These are phyloP conservation scores for Oncopeltus fasciatus DNA, from an alignment of 1,140 invertebrate genomes.

Conservation along the genomic window DNA sequence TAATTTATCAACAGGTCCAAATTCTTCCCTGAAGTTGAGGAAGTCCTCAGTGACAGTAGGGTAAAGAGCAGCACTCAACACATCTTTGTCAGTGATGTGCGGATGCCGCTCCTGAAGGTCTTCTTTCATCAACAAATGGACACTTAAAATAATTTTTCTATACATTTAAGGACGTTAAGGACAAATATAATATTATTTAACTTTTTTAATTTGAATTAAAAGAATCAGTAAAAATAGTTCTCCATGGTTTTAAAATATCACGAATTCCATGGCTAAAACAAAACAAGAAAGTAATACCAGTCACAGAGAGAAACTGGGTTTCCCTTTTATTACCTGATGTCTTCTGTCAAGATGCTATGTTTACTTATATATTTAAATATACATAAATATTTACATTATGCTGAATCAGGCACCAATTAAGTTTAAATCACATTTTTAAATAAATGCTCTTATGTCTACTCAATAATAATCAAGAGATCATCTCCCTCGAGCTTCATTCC, in stretches of 20 bases:
- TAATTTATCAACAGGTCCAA: constrained; percentile 91
- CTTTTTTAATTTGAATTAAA: too few species aligned
- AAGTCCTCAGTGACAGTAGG: constrained; percentile 87
- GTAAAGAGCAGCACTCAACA: constrained; percentile 94
- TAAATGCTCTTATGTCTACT: constrained; percentile 33
- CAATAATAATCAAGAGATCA: constrained; percentile 83
- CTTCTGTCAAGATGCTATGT: background rate
- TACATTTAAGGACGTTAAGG: too few species aligned
- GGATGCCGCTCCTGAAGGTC: constrained; percentile 65
- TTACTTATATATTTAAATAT: background rate
- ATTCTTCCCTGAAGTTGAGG: constrained; percentile 71
- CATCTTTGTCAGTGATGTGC: constrained; percentile 63
- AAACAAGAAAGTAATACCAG: background rate
- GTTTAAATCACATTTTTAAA: background rate
- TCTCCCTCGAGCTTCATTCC: constrained; percentile 92
- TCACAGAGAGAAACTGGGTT: background rate
- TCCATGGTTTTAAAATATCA: too few species aligned
- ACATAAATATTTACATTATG: background rate
- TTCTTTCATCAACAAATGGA: too few species aligned
- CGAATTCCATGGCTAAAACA: background rate
- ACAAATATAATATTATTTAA: too few species aligned
- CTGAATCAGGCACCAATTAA: background rate
- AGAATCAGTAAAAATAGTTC: too few species aligned
- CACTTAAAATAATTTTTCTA: too few species aligned
- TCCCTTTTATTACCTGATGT: background rate